phyloP scores from a whole-genome alignment of 2,113 vertebrate genomes.

The Sylvilagus bachmani region DNA sequence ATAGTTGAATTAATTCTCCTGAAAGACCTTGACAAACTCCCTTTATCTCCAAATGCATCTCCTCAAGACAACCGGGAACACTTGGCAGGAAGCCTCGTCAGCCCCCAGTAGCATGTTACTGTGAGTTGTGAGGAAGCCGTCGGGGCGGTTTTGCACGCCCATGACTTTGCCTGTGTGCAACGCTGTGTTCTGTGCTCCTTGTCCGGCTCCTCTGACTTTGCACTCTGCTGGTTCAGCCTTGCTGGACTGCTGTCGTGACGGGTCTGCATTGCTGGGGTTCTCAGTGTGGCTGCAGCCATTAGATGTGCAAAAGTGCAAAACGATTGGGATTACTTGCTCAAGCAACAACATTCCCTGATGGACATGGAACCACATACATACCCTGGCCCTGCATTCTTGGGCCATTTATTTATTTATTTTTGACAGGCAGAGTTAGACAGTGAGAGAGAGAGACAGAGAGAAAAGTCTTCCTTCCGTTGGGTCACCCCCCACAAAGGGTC shows the following conservation, averaged over 20 bases:
- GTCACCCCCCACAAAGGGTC: too few relatives aligned
- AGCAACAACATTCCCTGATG: background rate
- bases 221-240: background rate
- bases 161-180: background rate
- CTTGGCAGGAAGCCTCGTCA: background rate
- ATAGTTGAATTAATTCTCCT: slow-evolving; percentile 20
- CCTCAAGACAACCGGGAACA: slow-evolving; percentile 5
- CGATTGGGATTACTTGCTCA: background rate
- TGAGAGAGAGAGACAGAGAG: too few relatives aligned
- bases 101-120: background rate
- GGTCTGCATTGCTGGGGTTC: too few relatives aligned
- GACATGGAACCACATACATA: background rate
- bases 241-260: too few relatives aligned
- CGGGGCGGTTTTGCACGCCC: too few relatives aligned
- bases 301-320: background rate
- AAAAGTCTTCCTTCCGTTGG: too few relatives aligned
- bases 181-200: background rate
- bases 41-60: background rate
- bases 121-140: background rate
- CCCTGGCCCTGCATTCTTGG: background rate
- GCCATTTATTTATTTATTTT: too few relatives aligned
- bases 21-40: slow-evolving; percentile 5
- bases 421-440: too few relatives aligned
- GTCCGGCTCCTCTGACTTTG: background rate
- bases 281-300: background rate